phyloP scores from a whole-genome alignment of 2,113 vertebrate species.

The Microtus oregoni region DNA sequence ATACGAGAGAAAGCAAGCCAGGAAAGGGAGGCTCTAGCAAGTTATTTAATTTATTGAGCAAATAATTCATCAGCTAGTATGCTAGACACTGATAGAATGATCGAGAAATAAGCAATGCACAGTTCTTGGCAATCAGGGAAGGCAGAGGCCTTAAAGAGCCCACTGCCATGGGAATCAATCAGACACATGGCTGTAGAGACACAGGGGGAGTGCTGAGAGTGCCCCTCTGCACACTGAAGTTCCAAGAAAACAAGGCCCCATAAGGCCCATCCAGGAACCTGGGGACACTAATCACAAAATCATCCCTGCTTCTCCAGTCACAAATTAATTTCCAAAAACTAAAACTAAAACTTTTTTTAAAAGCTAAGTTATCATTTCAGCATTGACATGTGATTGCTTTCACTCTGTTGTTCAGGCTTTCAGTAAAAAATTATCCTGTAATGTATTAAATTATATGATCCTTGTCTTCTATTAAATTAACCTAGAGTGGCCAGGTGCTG shows the following conservation, averaged over 20 bases:
- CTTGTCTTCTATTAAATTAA: slow-evolving; percentile 20
- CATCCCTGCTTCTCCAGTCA: not conserved
- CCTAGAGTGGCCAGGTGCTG: not conserved
- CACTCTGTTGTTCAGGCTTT: not conserved
- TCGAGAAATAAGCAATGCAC: not conserved
- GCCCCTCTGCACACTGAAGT: not conserved
- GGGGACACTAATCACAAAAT: not conserved
- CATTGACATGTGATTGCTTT: not conserved
- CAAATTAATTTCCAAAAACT: not conserved
- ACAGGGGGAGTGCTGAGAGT: not conserved
- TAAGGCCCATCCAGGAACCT: not conserved
- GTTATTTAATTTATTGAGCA: not conserved
- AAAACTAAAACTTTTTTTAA: not conserved
- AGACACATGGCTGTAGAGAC: not conserved
- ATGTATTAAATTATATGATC: slow-evolving; percentile 28
- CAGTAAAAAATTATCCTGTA: not conserved
- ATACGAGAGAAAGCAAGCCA: not conserved
- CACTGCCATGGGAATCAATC: not conserved
- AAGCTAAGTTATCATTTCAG: not conserved
- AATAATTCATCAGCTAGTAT: slow-evolving; percentile 14
- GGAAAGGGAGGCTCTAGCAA: not conserved
- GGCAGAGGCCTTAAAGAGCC: not conserved
- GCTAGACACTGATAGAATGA: not conserved
- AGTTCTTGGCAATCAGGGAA: not conserved
- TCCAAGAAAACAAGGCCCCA: not conserved